A percentile compares a stretch with the other conserved stretches of the same genome.
Conservation (phyloP, 2,888 invertebrate species). For the Philhelius pedissequus region DNA sequence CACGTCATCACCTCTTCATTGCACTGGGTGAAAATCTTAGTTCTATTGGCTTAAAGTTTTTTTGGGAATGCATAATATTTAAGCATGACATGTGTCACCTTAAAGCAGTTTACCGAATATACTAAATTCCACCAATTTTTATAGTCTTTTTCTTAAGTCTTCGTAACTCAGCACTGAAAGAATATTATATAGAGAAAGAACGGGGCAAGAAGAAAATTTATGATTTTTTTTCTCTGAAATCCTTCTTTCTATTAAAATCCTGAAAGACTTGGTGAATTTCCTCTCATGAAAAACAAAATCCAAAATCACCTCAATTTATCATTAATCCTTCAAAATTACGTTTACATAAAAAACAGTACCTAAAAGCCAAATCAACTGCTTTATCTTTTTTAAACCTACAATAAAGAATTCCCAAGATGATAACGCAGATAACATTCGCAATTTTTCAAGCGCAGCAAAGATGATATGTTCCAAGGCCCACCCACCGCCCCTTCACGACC, state of each 20-base stretch:
- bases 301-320: constrained; percentile 31
- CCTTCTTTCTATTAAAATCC: background rate
- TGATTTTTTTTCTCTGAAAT: too few species aligned
- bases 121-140: too few species aligned
- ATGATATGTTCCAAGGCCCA: background rate
- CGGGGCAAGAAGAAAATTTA: too few species aligned
- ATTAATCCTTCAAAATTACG: constrained; percentile 35
- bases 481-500: background rate
- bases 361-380: constrained; percentile 33
- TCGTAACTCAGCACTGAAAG: too few species aligned
- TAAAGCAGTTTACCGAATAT: too few species aligned
- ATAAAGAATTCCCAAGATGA: background rate
- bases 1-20: too few species aligned
- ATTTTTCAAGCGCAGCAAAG: constrained; percentile 8
- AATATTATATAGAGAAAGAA: too few species aligned
- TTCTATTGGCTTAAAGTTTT: too few species aligned
- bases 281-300: background rate
- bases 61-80: too few species aligned
- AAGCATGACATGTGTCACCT: too few species aligned
- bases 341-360: background rate
- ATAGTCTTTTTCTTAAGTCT: too few species aligned
- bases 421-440: constrained; percentile 3
- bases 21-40: too few species aligned
- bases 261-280: background rate
- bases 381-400: background rate